Percentiles rank a stretch among this genome's conserved stretches.
Evolutionary conservation across 2,888 invertebrate species (phyloP).

Genomic region (Catonia carolina): DNA sequence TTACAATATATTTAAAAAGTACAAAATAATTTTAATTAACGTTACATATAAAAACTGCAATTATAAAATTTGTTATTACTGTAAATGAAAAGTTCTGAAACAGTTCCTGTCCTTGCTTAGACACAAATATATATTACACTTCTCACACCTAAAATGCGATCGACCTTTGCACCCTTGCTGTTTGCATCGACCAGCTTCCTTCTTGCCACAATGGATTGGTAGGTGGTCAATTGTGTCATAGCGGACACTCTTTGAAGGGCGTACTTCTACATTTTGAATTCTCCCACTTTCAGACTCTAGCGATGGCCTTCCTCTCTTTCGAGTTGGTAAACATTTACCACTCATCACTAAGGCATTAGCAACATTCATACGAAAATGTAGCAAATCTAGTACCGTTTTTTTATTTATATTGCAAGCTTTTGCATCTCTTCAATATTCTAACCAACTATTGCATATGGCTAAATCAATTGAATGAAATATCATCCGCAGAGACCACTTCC

Average conservation of each 20-base stretch:
- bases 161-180: not conserved
- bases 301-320: not conserved
- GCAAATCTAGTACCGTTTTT: conserved; percentile 1
- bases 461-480: conserved; percentile 4
- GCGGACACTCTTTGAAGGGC: not conserved
- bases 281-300: not conserved
- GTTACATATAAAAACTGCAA: too few species aligned
- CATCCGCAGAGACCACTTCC: not conserved
- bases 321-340: not conserved
- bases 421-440: not conserved
- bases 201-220: not conserved
- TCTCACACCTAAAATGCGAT: not conserved
- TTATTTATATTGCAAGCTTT: conserved; percentile 7
- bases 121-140: not conserved
- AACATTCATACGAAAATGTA: conserved; percentile 9
- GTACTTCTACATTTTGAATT: not conserved
- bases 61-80: too few species aligned
- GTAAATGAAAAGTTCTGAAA: too few species aligned
- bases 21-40: too few species aligned
- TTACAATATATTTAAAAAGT: too few species aligned
- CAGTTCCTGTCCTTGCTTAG: not conserved
- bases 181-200: not conserved
- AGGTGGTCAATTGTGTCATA: not conserved
- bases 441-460: not conserved
- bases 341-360: not conserved